phyloP scores from a whole-genome alignment of 2,888 invertebrate genomes.

The Dorcus hopei region DNA sequence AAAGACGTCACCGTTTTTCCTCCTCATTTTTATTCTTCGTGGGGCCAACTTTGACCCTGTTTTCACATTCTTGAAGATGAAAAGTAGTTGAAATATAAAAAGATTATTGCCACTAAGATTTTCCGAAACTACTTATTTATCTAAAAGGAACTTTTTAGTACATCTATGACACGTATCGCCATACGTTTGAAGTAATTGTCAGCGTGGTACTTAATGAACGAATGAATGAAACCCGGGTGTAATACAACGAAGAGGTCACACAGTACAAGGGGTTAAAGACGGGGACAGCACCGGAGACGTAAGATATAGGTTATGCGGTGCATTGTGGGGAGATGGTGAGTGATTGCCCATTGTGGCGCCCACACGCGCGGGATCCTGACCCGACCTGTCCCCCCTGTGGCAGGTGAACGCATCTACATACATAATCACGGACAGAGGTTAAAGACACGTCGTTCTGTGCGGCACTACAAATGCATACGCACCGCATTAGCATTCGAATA shows the following conservation, averaged over 20 bases:
- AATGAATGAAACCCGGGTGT: no score
- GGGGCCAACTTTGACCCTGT: conserved; percentile 6
- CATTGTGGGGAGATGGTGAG: conserved; percentile 39
- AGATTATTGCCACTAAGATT: no score
- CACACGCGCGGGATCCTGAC: conserved; percentile 42
- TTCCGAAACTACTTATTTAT: no score
- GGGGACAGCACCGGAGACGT: conserved; percentile 5
- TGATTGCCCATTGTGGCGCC: conserved; percentile 45
- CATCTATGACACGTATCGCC: no score
- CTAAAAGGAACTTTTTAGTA: no score
- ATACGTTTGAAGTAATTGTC: no score
- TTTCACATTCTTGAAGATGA: neutral
- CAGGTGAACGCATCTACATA: conserved; percentile 39
- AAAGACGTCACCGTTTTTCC: no score
- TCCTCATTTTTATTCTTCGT: no score
- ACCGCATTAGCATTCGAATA: conserved; percentile 4
- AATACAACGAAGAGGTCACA: no score
- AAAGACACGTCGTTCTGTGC: conserved; percentile 28
- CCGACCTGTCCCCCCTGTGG: conserved; percentile 34
- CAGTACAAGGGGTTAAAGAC: conserved; percentile 12
- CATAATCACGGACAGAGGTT: conserved; percentile 36
- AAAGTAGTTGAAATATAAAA: no score
- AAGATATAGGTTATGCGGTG: conserved; percentile 30
- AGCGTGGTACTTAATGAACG: no score
- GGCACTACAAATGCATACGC: conserved; percentile 3